Evolutionary conservation across 2,113 vertebrate species (phyloP), one percentile per base, ranked within the genome.

Genomic region (Eclectus roratus): DNA sequence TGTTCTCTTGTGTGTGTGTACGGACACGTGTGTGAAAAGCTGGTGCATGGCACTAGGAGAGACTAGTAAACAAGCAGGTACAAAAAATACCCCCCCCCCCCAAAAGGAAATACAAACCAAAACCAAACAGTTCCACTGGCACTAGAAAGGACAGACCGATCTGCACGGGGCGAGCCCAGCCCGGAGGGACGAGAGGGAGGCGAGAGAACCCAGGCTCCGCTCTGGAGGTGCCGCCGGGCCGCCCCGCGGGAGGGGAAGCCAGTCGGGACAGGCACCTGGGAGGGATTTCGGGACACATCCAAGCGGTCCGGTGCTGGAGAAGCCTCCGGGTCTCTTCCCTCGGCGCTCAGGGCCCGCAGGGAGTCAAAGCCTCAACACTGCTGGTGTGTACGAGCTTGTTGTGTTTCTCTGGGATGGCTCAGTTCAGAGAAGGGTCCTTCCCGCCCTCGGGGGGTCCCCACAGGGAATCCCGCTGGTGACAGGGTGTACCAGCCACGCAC

Each of bases 1-100:
- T 94, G 96, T 77, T 95, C 91, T 92, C 64, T 92, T 72, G 89
- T 92, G 92, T 97, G 91, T 92, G 91, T 92, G 94, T 80, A 93
- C 89, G 93, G 85, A 95, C 92, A 81, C 63, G 77, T 93, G 90
- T 97, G 96, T 97, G 95, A 94, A 94, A 96, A 98, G 98, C 97
- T 98, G 98, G 98, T 98, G 97, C 97, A 96, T 98, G 97, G 98
- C 98, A 98, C 97, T 98, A 97, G 94, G 97, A 97, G 73, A 97
- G 97, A 97, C 98, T 97, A 98, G 96, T 98, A 98, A 98, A 98
- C 97, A 97, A 98, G 98, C 98, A 98, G 97, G 96, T 98, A 98
- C 96, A 97, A 97, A 94, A 96, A 82, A 63, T 44, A 39, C 28
- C 6, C 55, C 12, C 18, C 29, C 53, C 53, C 53, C 20, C 55